Base-by-base conservation (phyloP, 2,797 vertebrate species). In the Nothura maculosa region DNA sequence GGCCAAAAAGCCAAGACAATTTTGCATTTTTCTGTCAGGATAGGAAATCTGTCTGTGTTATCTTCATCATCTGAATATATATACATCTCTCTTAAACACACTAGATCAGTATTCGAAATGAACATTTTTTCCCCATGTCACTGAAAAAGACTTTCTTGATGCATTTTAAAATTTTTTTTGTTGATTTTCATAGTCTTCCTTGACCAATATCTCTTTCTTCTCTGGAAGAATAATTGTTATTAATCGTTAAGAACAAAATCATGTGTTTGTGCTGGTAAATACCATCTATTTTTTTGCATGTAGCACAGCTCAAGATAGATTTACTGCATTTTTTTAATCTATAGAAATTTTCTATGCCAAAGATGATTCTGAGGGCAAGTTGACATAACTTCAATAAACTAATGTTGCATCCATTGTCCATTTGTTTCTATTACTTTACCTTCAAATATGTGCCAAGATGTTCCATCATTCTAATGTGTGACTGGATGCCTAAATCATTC, bases 401-500 rank as follows among this genome's bases (percentile, higher is more conserved):
- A 93, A 85, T 80, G 73, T 91, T 92, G 62, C 84, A 47, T 93
- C 73, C 61, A 67, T 74, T 24, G 3, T 80, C 84, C 72, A 67
- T 91, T 93, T 87, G 64, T 85, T 87, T 93, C 28, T 58, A 87
- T 85, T 85, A 36, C 62, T 80, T 81, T 64, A 50, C 61, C 77
- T 74, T 62, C 61, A 54, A 89, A 58, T 27, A 28, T 20, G 36
- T 91, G 69, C 84, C 81, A 77, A 36, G 68, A 81, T 32, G 18
- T 66, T 94, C 76, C 32, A 85, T 91, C 69, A 36, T 58, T 80
- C 81, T 87, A 87, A 78, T 83, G 73, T 83, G 42, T 85, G 58
- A n/a, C 75, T 92, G 95, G 92, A 89, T 93, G 89, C 58, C 90
- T 83, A 76, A 28, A 91, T 95, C 89, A 12, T 87, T 66, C 45